Conservation (phyloP, 2,113 vertebrate genomes). For the Furnarius figulus region DNA sequence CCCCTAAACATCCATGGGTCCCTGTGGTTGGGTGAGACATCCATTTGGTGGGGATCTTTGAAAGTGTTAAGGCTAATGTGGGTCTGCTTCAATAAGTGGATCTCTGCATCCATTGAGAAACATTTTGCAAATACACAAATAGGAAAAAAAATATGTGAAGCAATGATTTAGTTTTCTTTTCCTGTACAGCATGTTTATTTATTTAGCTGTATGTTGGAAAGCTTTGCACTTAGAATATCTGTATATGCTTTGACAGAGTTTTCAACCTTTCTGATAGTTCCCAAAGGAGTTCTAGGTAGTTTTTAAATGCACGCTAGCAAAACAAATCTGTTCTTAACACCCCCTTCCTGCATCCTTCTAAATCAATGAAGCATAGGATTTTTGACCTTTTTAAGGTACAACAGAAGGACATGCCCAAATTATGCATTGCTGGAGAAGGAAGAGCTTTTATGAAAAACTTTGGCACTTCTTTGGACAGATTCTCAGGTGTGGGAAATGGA, state of each 20-base stretch:
- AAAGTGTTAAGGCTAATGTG: not conserved
- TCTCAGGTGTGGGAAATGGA: not conserved
- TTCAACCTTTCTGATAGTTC: not conserved
- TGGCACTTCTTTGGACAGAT: not conserved
- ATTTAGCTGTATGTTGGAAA: not conserved
- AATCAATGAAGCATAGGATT: not conserved
- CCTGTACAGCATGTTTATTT: not conserved
- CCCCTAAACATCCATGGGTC: not conserved
- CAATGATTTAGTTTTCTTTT: not conserved
- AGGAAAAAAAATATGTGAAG: not conserved
- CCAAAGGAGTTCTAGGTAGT: not conserved
- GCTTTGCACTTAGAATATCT: not conserved
- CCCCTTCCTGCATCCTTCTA: not conserved
- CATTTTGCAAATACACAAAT: not conserved
- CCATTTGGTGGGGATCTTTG: not conserved
- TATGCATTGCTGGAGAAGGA: not conserved
- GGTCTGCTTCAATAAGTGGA: not conserved
- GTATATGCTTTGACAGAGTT: not conserved
- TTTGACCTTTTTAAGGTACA: not conserved
- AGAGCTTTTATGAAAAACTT: not conserved
- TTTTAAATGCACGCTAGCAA: not conserved
- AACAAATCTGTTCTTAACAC: not conserved
- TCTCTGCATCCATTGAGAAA: not conserved
- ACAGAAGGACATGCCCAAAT: not conserved
- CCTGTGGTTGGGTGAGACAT: not conserved